A percentile compares a stretch with the other conserved stretches of the same genome.
These are phyloP conservation scores for Nemurella pictetii DNA, from an alignment of 2,888 invertebrate genomes.

Conservation along the genomic window DNA sequence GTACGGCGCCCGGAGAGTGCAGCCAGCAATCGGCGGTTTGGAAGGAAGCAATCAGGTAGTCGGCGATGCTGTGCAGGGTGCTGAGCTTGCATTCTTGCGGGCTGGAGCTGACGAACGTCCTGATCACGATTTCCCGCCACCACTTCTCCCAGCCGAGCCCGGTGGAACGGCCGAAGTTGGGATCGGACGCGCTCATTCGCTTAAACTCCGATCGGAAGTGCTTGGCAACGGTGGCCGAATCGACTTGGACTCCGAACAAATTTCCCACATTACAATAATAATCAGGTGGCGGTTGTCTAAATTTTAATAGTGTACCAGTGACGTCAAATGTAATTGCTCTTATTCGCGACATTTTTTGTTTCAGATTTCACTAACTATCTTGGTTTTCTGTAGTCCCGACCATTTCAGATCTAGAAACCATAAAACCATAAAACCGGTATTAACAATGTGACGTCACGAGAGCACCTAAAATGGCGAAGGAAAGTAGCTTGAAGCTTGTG, in stretches of 20 bases:
- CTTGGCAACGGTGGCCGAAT: conserved; percentile 59
- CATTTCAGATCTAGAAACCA: conserved; percentile 21
- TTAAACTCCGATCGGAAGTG: conserved; percentile 69
- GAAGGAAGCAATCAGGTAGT: conserved; percentile 69
- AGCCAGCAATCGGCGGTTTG: conserved; percentile 75
- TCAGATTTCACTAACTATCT: not conserved
- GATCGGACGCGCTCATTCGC: conserved; percentile 67
- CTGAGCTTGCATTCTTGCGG: conserved; percentile 48
- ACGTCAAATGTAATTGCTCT: conserved; percentile 78
- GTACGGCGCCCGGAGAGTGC: conserved; percentile 64
- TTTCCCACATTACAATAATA: conserved; percentile 73
- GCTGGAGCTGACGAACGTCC: conserved; percentile 64
- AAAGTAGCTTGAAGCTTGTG: conserved; percentile 50
- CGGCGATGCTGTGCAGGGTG: conserved; percentile 58
- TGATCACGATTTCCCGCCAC: conserved; percentile 74
- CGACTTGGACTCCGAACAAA: conserved; percentile 67
- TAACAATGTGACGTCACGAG: not conserved
- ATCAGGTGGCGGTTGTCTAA: conserved; percentile 69
- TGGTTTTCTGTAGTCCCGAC: conserved; percentile 2
- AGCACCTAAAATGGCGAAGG: conserved; percentile 30
- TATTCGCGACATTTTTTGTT: not conserved
- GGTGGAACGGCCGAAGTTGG: conserved; percentile 75
- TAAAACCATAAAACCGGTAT: not conserved
- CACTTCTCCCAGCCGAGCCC: conserved; percentile 76
- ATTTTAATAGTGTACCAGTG: conserved; percentile 80